phyloP scores from a whole-genome alignment of 2,888 invertebrate genomes.

The Caenorhabditis sp. region DNA sequence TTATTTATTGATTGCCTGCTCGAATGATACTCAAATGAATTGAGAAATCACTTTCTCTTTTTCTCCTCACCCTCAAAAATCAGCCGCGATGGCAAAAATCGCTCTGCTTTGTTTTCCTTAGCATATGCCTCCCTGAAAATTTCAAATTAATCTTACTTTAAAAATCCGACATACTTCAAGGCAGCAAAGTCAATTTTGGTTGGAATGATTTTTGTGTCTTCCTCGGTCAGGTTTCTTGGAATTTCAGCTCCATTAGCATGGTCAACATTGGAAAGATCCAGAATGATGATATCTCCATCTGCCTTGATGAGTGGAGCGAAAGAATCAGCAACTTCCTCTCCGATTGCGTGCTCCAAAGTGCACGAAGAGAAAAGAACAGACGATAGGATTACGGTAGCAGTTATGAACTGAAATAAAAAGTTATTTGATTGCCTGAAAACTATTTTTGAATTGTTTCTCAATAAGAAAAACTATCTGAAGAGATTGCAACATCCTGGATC shows the following conservation, averaged over 20 bases:
- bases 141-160: not conserved
- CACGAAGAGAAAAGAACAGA: constrained; percentile 20
- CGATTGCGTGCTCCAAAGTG: constrained; percentile 13
- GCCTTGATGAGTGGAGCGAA: constrained; percentile 8
- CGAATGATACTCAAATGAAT: not conserved
- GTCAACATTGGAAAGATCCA: constrained; percentile 57
- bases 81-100: constrained; percentile 56
- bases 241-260: constrained; percentile 66
- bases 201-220: constrained; percentile 66
- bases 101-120: constrained; percentile 64
- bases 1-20: constrained; percentile 13
- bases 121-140: constrained; percentile 62
- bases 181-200: constrained; percentile 64
- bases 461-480: too few species aligned
- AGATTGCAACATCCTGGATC: too few species aligned
- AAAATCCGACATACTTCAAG: constrained; percentile 45
- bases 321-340: constrained; percentile 12
- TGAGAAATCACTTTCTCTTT: constrained; percentile 11
- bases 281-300: constrained; percentile 36
- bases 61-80: constrained; percentile 48
- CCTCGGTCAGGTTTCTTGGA: constrained; percentile 55
- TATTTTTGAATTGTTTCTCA: too few species aligned
- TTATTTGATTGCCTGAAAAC: too few species aligned
- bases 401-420: not conserved
- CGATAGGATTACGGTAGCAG: constrained; percentile 4